These are phyloP conservation scores for Lynx canadensis DNA, from an alignment of 2,113 vertebrate species.

Conservation along the genomic window DNA sequence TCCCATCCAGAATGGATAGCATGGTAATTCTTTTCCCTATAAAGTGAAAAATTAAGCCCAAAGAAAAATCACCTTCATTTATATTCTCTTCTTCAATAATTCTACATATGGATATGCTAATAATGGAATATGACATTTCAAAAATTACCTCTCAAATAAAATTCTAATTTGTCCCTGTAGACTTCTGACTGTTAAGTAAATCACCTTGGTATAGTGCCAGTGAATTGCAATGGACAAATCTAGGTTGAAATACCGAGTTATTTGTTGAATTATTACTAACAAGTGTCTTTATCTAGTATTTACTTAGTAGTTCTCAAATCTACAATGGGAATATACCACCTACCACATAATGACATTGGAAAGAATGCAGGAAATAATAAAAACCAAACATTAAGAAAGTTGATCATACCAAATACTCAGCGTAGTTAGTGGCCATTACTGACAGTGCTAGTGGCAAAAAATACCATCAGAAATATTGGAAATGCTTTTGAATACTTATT, in stretches of 20 bases:
- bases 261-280: not conserved
- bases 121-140: not conserved
- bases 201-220: not conserved
- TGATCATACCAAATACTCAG: not conserved
- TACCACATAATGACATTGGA: not conserved
- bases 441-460: not conserved
- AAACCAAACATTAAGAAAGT: not conserved
- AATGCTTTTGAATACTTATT: not conserved
- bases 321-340: not conserved
- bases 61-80: constrained; percentile 29
- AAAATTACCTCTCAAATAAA: not conserved
- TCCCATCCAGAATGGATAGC: not conserved
- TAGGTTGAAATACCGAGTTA: not conserved
- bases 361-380: not conserved
- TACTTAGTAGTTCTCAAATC: not conserved
- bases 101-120: not conserved
- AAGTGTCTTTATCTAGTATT: not conserved
- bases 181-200: not conserved
- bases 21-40: not conserved
- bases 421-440: not conserved
- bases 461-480: not conserved
- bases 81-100: not conserved
- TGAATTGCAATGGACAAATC: not conserved
- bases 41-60: not conserved
- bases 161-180: not conserved